Percentiles rank a stretch among this genome's conserved stretches.
Evolutionary conservation across 1,140 invertebrate species (phyloP).

Genomic region (Ips nitidus): DNA sequence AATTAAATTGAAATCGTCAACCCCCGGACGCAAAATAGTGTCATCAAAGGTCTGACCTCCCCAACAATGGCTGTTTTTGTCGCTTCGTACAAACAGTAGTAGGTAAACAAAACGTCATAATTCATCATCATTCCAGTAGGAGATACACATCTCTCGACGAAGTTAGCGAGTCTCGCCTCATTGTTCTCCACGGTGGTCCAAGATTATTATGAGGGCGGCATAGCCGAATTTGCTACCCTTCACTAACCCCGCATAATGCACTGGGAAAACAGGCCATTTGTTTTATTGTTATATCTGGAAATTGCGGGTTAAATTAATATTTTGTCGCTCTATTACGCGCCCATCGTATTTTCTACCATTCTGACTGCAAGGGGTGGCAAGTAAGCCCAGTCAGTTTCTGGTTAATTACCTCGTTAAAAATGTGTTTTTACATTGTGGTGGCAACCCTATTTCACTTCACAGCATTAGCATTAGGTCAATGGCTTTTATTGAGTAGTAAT

Average conservation of each 20-base stretch:
- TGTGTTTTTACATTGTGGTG: too few species aligned
- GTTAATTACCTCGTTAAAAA: too few species aligned
- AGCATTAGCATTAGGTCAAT: too few species aligned
- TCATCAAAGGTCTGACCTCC: too few species aligned
- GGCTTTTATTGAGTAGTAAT: too few species aligned
- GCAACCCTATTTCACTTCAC: too few species aligned
- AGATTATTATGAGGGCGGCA: slow-evolving; percentile 28
- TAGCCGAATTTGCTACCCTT: slow-evolving; percentile 24
- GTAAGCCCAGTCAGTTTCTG: too few species aligned
- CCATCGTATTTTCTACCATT: background rate
- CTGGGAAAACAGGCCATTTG: slow-evolving; percentile 21
- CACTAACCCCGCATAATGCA: slow-evolving; percentile 20
- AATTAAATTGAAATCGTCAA: too few species aligned
- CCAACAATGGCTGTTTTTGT: too few species aligned
- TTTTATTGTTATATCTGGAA: slow-evolving; percentile 25
- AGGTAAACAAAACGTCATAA: slow-evolving; percentile 29
- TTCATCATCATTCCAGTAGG: slow-evolving; percentile 24
- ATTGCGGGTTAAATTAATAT: slow-evolving; percentile 31
- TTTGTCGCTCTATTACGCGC: slow-evolving; percentile 16
- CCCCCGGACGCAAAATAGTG: too few species aligned
- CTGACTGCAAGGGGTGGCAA: too few species aligned
- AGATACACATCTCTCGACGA: slow-evolving; percentile 24
- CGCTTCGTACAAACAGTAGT: background rate
- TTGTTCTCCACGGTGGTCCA: slow-evolving; percentile 26
- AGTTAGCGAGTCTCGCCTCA: slow-evolving; percentile 18